Evolutionary conservation across 2,113 vertebrate species (phyloP).

Genomic region (Gallinago jamesoni): DNA sequence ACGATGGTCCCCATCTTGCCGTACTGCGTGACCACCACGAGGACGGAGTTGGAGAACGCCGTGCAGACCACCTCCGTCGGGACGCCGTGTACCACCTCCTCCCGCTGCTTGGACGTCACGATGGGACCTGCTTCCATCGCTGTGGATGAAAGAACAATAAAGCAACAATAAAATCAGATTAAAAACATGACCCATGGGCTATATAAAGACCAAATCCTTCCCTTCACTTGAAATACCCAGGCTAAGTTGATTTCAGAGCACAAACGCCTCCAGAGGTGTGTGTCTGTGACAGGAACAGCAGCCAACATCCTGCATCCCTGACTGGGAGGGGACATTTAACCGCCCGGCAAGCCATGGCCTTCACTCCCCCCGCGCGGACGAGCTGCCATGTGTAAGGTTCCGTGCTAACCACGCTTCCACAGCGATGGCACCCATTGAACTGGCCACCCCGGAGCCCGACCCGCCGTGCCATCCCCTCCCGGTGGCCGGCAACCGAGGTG

Average conservation of each 20-base stretch:
- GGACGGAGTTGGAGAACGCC: constrained; percentile 89
- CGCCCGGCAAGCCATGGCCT: background rate
- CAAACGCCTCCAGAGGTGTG: background rate
- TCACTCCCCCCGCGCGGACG: background rate
- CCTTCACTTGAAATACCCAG: background rate
- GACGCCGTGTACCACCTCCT: constrained; percentile 82
- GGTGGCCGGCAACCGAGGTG: background rate
- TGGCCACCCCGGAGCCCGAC: background rate
- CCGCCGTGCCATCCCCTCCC: background rate
- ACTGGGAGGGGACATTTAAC: too few species aligned
- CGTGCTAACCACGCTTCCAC: accelerated
- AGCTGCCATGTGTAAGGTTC: background rate
- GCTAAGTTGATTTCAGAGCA: background rate
- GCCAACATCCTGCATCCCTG: accelerated
- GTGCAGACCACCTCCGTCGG: constrained; percentile 92
- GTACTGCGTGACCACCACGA: constrained; percentile 92
- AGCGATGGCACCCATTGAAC: accelerated
- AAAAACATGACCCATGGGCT: background rate
- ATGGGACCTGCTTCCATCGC: constrained; percentile 79
- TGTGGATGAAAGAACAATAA: background rate
- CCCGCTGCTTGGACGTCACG: constrained; percentile 81
- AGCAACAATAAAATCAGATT: background rate
- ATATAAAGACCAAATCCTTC: background rate
- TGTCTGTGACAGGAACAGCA: background rate
- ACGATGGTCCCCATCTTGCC: constrained; percentile 93